Percentiles rank a stretch among this genome's conserved stretches.
These are phyloP conservation scores for Drosophila asahinai DNA, from an alignment of 1,140 invertebrate species.

Conservation along the genomic window DNA sequence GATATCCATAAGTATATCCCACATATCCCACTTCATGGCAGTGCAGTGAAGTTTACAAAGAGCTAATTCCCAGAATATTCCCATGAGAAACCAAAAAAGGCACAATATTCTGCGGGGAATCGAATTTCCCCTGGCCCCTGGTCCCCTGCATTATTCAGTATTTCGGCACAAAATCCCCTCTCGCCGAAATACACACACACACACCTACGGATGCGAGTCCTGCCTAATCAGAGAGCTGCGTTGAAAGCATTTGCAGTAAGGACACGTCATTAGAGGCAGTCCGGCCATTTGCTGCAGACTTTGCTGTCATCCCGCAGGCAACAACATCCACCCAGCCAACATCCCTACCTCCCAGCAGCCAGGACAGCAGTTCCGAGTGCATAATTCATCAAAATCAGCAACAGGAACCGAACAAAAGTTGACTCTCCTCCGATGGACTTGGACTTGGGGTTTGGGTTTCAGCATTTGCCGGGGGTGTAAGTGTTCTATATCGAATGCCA, in stretches of 20 bases:
- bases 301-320: conserved; percentile 31
- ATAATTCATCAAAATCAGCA: conserved; percentile 82
- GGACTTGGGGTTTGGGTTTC: conserved; percentile 13
- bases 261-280: conserved; percentile 73
- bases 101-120: conserved; percentile 26
- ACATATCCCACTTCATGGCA: neutral
- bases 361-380: conserved; percentile 43
- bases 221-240: conserved; percentile 61
- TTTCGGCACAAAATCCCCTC: conserved; percentile 12
- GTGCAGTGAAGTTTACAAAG: neutral
- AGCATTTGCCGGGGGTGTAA: conserved; percentile 11
- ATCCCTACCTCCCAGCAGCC: conserved; percentile 29
- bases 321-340: neutral
- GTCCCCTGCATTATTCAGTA: conserved; percentile 34
- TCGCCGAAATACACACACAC: conserved; percentile 9
- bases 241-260: conserved; percentile 77
- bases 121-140: conserved; percentile 22
- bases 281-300: conserved; percentile 52
- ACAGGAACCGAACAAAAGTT: conserved; percentile 68
- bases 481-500: conserved; percentile 35
- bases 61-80: conserved; percentile 34
- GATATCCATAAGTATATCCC: neutral
- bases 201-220: conserved; percentile 26
- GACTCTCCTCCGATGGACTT: conserved; percentile 48
- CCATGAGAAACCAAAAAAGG: conserved; percentile 29